Evolutionary conservation across 2,888 invertebrate genomes (phyloP), one percentile per base, ranked within the genome.

Genomic region (Rosalia funebris): DNA sequence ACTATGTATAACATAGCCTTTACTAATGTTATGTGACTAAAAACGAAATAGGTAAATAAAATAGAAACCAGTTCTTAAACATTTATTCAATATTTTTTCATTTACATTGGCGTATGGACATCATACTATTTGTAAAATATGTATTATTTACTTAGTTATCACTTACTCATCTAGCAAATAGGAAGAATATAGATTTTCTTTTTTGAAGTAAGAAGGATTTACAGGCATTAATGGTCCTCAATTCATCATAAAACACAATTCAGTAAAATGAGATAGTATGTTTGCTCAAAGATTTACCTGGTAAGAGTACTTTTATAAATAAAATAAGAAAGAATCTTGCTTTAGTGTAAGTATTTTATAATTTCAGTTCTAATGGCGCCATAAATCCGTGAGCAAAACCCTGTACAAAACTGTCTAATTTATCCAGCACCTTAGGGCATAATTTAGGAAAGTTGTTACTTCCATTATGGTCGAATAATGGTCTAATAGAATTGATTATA

Each of bases 151-250:
- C 69, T 68, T 66, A 61, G 62, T 66, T 72, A 74, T 75, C 68
- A 72, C 73, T 76, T 75, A 75, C 59, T 57, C 32, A 63, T 68
- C 73, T 76, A 75, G 65, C 60, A 71, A 71, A 72, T 77, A 77
- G 77, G 77, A 78, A 79, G 76, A 77, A 78, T 76, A 77, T 75
- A 77, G 75, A 74, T 75, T 75, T 68, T 57, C 62, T 60, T 63
- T 54, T 37, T 61, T 53, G 57, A 53, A 55, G 64, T 58, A 52
- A 54, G 56, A 63, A 44, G 41, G 56, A 42, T 53, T 44, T 62
- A 61, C 48, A 65, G 64, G 61, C 60, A 65, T 59, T 37, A 68
- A 62, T 72, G 72, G 72, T 72, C 72, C 71, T 62, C 71, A 63
- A 58, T 63, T 60, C 42, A 61, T 57, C 47, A 54, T 39, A 55